Percentiles rank a stretch among this genome's conserved stretches.
These are phyloP conservation scores for Lates calcarifer DNA, from an alignment of 2,113 vertebrate genomes.

Conservation along the genomic window DNA sequence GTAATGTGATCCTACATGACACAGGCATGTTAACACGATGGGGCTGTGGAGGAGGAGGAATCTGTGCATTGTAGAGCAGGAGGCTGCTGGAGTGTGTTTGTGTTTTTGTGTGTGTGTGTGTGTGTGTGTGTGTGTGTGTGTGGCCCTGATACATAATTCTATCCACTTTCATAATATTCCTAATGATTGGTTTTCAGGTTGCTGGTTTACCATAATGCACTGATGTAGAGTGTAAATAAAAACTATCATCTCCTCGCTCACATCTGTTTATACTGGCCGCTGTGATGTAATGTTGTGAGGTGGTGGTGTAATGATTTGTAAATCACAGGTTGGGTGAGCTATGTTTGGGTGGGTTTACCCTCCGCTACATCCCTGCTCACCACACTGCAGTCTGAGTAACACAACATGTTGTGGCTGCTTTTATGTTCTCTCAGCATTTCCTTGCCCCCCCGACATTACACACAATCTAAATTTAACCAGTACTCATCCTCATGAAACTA, in stretches of 20 bases:
- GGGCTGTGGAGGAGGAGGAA: slow-evolving; percentile 33
- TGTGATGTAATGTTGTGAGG: slow-evolving; percentile 62
- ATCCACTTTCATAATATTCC: slow-evolving; percentile 9
- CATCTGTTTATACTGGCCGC: not conserved
- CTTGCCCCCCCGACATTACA: slow-evolving; percentile 23
- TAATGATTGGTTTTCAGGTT: slow-evolving; percentile 18
- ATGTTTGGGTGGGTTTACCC: slow-evolving; percentile 48
- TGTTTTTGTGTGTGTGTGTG: not conserved
- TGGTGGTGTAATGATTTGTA: slow-evolving; percentile 38
- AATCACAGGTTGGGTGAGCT: slow-evolving; percentile 54
- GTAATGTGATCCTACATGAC: slow-evolving; percentile 66
- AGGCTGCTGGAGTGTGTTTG: not conserved
- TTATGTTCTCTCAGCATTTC: slow-evolving; percentile 65
- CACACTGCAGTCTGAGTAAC: slow-evolving; percentile 48
- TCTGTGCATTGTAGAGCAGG: not conserved
- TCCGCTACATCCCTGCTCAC: slow-evolving; percentile 16
- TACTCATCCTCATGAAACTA: slow-evolving; percentile 65
- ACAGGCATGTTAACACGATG: slow-evolving; percentile 48
- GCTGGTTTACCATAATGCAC: slow-evolving; percentile 18
- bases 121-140: not conserved
- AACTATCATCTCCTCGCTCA: slow-evolving; percentile 23
- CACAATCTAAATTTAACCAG: slow-evolving; percentile 63
- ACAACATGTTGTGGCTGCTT: slow-evolving; percentile 58
- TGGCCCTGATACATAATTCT: slow-evolving; percentile 1
- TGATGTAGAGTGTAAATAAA: slow-evolving; percentile 37